phyloP scores from a whole-genome alignment of 2,797 vertebrate genomes.

The Hydrophis major region DNA sequence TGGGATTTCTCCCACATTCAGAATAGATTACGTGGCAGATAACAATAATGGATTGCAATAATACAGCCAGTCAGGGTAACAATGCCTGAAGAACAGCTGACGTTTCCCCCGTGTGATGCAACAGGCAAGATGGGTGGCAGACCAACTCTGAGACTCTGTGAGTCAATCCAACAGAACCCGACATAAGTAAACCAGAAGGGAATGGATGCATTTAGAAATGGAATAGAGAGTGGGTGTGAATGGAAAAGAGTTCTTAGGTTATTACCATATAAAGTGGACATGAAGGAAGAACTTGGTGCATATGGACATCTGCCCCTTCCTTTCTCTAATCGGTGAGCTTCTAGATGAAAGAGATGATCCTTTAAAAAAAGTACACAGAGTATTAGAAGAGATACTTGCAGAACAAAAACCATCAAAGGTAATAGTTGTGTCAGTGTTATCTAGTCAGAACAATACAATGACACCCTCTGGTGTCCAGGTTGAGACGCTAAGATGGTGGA shows the following conservation, averaged over 20 bases:
- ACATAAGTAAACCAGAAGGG: slow-evolving; percentile 24
- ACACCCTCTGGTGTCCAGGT: no score
- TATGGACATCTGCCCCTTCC: slow-evolving; percentile 92
- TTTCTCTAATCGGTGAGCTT: slow-evolving; percentile 79
- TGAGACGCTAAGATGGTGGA: neutral
- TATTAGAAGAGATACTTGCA: slow-evolving; percentile 8
- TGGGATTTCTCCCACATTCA: neutral
- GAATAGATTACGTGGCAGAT: neutral
- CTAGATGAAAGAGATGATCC: slow-evolving; percentile 83
- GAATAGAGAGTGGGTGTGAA: slow-evolving; percentile 41
- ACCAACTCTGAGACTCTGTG: neutral
- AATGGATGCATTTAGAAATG: slow-evolving; percentile 14
- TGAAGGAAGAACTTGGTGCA: slow-evolving; percentile 84
- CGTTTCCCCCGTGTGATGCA: neutral
- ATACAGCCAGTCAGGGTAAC: neutral
- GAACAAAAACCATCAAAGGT: neutral
- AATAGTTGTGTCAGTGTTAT: neutral
- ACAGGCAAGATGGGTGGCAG: neutral
- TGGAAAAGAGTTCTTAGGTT: slow-evolving; percentile 25
- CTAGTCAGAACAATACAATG: neutral
- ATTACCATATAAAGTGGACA: slow-evolving; percentile 82
- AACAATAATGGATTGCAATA: neutral
- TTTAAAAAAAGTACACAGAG: slow-evolving; percentile 61
- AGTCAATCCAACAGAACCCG: neutral
- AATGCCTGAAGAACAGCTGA: neutral